phyloP scores from a whole-genome alignment of 2,797 vertebrate genomes.

The Taenioides sp. region DNA sequence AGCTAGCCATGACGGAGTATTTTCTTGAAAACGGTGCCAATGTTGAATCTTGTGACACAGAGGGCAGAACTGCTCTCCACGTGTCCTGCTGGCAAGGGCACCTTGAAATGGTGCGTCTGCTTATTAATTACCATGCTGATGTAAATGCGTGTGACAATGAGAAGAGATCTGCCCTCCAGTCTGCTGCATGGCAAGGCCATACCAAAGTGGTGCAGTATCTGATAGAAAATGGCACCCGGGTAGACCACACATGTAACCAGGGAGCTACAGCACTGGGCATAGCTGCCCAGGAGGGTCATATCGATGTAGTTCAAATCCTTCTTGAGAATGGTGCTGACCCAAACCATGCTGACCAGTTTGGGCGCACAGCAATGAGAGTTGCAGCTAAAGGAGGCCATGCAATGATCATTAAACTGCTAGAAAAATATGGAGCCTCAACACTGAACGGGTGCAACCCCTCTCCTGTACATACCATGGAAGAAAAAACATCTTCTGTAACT shows the following conservation, averaged over 20 bases:
- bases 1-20: constrained; percentile 94
- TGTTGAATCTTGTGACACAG: constrained; percentile 90
- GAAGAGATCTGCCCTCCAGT: constrained; percentile 94
- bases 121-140: constrained; percentile 88
- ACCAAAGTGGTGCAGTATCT: constrained; percentile 90
- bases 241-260: constrained; percentile 97
- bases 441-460: constrained; percentile 92
- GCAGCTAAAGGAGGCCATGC: constrained; percentile 97
- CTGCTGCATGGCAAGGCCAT: constrained; percentile 97
- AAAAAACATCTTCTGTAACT: constrained; percentile 83
- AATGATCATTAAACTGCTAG: constrained; percentile 91
- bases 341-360: constrained; percentile 96
- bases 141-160: constrained; percentile 95
- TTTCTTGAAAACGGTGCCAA: constrained; percentile 95
- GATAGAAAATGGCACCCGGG: constrained; percentile 87
- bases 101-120: constrained; percentile 91
- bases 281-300: constrained; percentile 96
- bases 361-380: constrained; percentile 95
- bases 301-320: constrained; percentile 91
- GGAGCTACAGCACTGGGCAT: constrained; percentile 98
- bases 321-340: constrained; percentile 94
- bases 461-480: constrained; percentile 94
- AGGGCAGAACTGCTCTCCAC: constrained; percentile 95
- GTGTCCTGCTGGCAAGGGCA: constrained; percentile 99
- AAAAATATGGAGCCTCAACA: constrained; percentile 91